A percentile compares a stretch with the other conserved stretches of the same genome.
Evolutionary conservation across 2,113 vertebrate genomes (phyloP).

Genomic region (Rhodinocichla rosea): DNA sequence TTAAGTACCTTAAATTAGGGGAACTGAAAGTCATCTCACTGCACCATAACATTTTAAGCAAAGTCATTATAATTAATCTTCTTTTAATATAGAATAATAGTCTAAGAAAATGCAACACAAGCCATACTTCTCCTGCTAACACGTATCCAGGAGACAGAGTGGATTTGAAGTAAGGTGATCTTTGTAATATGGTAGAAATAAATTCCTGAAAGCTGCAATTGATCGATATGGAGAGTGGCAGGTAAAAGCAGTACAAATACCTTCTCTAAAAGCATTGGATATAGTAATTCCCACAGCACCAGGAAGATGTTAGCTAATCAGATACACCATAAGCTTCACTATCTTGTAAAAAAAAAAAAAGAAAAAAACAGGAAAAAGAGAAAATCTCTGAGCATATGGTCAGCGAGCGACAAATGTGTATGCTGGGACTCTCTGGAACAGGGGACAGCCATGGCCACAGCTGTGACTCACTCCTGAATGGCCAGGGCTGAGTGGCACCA

Average conservation of each 20-base stretch:
- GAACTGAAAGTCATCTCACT: background rate
- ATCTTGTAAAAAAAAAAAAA: background rate
- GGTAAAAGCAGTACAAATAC: background rate
- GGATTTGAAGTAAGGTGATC: background rate
- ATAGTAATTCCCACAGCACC: background rate
- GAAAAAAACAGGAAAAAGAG: background rate
- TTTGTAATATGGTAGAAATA: background rate
- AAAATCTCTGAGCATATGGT: background rate
- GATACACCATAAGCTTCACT: background rate
- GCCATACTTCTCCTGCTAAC: background rate
- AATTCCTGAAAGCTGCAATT: background rate
- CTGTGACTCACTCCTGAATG: background rate
- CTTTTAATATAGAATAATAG: background rate
- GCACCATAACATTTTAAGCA: background rate
- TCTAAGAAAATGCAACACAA: background rate
- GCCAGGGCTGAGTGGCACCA: background rate
- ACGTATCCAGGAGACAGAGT: background rate
- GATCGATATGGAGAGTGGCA: background rate
- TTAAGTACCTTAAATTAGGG: background rate
- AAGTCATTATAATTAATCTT: constrained; percentile 11
- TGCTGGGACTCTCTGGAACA: background rate
- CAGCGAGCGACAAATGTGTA: background rate
- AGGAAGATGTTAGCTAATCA: constrained; percentile 18
- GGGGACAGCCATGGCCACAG: background rate
- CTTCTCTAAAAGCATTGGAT: background rate